Evolutionary conservation across 1,140 invertebrate genomes (phyloP), one percentile per base, ranked within the genome.

Genomic region (Anoplolepis gracilipes): DNA sequence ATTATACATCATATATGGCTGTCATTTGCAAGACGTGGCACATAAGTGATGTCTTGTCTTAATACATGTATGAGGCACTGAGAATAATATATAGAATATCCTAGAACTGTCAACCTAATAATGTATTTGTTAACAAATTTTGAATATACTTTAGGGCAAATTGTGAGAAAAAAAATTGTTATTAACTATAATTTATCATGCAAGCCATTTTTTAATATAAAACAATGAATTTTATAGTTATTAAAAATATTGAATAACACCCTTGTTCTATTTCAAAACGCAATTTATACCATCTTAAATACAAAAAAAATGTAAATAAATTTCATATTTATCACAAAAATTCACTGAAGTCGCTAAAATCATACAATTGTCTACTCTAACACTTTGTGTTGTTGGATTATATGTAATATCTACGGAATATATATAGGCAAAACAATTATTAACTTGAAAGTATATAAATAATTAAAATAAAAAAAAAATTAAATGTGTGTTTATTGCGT

Each of bases 371-470:
- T 59, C 22, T 39, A 16, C 11, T 13, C 39, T 8, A 42, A 16
- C 13, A 46, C 1, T 7, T 49, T 67, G 30, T 25, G 22, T 79
- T 69, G 33, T 79, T 79, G 46, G 22, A 10, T 79, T 79, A 79
- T 79, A 79, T 67, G 67, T 79, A 78, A 78, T 78, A 55, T 13
- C 25, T 39, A 16, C 16, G 33, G 25, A 30, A 10, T 33, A 36
- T 39, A 28, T 5, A 7, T 7, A 55, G 22, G 25, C 39, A 39
- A 77, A 62, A 77, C n/a, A 79, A 16, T 78, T 10, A 67, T 30
- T 53, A 78, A 13, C 28, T 5, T 53, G 1, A 67, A 22, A 62
- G 16, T 73, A 36, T 22, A 36, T 30, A 10, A 49, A 19, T n/a
- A 62, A 19, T 46, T 25, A 62, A 62, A 76, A n/a, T n/a, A n/a